A percentile compares a stretch with the other conserved stretches of the same genome.
phyloP scores from a whole-genome alignment of 2,888 invertebrate species.

The Coecobrya sp. region DNA sequence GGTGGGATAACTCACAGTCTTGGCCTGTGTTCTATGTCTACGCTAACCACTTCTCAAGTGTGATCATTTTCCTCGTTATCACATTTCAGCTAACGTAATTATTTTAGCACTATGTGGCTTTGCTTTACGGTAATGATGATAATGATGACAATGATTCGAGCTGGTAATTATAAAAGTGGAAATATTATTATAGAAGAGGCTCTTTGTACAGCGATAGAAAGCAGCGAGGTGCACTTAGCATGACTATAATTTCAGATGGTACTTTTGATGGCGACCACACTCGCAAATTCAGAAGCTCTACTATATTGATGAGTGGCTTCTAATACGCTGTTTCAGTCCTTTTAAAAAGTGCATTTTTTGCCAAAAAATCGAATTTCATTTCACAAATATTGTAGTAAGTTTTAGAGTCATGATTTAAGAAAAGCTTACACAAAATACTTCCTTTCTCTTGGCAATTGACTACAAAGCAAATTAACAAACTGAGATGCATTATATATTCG shows the following conservation, averaged over 20 bases:
- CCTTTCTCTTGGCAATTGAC: slow-evolving; percentile 74
- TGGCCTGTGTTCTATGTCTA: too few relatives aligned
- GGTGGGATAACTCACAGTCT: too few relatives aligned
- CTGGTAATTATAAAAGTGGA: slow-evolving; percentile 3
- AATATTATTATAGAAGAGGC: background rate
- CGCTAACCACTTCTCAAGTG: background rate
- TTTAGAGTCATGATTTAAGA: background rate
- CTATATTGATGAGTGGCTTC: background rate
- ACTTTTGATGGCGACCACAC: background rate
- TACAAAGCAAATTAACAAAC: slow-evolving; percentile 3
- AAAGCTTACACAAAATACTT: background rate
- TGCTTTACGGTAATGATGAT: background rate
- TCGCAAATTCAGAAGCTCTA: background rate
- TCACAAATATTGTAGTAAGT: background rate
- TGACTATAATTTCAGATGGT: slow-evolving; percentile 52
- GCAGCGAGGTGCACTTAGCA: slow-evolving; percentile 62
- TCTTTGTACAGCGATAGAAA: slow-evolving; percentile 55
- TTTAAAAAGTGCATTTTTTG: slow-evolving; percentile 26
- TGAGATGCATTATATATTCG: background rate
- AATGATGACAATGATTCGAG: background rate
- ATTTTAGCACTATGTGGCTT: background rate
- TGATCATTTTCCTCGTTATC: slow-evolving; percentile 45
- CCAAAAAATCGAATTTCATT: slow-evolving; percentile 13
- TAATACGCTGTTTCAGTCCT: background rate
- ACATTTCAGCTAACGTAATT: background rate